phyloP scores from a whole-genome alignment of 2,113 vertebrate species.

The Etheostoma cragini region DNA sequence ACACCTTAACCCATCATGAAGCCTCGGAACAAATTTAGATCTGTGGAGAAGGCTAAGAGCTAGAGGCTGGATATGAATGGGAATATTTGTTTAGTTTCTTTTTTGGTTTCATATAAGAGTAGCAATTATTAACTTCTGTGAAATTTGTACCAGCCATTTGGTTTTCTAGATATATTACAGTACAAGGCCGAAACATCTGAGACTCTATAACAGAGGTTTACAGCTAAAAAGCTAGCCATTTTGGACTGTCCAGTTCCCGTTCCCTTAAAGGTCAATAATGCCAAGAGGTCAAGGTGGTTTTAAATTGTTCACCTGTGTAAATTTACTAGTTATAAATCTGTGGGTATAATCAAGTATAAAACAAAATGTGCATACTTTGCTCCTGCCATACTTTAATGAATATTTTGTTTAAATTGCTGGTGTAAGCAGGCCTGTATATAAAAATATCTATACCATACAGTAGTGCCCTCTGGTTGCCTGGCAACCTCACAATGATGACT shows the following conservation, averaged over 20 bases:
- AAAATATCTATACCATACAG: neutral
- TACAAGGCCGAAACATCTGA: neutral
- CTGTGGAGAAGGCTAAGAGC: constrained; percentile 32
- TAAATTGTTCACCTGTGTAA: neutral
- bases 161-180: neutral
- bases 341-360: too few species aligned
- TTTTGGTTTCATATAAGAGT: neutral
- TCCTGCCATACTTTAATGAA: neutral
- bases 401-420: neutral
- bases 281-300: neutral
- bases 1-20: neutral
- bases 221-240: neutral
- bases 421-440: neutral
- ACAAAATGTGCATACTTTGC: neutral
- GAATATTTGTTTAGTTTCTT: constrained; percentile 8
- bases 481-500: neutral
- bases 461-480: neutral
- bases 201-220: neutral
- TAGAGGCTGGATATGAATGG: neutral
- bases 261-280: neutral
- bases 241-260: neutral
- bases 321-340: neutral
- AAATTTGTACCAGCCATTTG: neutral
- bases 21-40: constrained; percentile 38
- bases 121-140: neutral